Percentiles rank a stretch among this genome's conserved stretches.
Conservation (phyloP, 30 jellyfish, hydroid and myxozoan genomes). For the Chironex yamaguchii region DNA sequence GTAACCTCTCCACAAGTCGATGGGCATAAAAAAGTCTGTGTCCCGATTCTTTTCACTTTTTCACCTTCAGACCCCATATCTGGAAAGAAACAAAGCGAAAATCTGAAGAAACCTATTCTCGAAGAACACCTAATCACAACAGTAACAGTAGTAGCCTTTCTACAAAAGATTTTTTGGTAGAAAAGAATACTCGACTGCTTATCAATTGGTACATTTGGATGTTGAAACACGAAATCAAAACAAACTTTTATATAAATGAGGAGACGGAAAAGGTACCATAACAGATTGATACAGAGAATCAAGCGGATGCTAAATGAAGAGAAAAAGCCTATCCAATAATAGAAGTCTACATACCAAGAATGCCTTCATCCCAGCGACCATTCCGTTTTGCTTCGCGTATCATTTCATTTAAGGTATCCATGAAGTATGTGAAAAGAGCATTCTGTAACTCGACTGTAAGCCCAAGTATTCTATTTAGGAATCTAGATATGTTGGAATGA, state of each 20-base stretch:
- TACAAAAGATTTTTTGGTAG: too few relatives aligned
- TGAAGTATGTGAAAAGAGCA: slow-evolving; percentile 83
- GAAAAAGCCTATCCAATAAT: not conserved
- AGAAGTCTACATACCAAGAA: slow-evolving; percentile 68
- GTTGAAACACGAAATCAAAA: too few relatives aligned
- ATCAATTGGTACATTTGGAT: too few relatives aligned
- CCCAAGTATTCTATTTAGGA: slow-evolving; percentile 93
- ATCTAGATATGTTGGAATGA: slow-evolving; percentile 84
- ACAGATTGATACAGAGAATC: not conserved
- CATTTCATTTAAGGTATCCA: slow-evolving; percentile 80
- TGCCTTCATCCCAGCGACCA: slow-evolving; percentile 99
- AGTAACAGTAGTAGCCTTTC: too few relatives aligned
- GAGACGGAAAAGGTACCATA: not conserved
- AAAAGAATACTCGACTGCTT: too few relatives aligned
- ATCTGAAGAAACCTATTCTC: not conserved
- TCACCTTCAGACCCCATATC: slow-evolving; percentile 98
- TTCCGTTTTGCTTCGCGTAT: slow-evolving; percentile 88
- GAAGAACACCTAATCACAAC: not conserved
- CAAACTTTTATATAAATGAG: not conserved
- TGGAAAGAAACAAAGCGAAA: not conserved
- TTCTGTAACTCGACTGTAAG: slow-evolving; percentile 86
- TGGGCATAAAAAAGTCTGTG: slow-evolving; percentile 61
- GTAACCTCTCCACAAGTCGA: slow-evolving; percentile 90
- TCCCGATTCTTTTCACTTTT: slow-evolving; percentile 66
- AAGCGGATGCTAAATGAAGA: not conserved